Conservation (phyloP, 2,888 invertebrate genomes). For the Zele albiditarsus region DNA sequence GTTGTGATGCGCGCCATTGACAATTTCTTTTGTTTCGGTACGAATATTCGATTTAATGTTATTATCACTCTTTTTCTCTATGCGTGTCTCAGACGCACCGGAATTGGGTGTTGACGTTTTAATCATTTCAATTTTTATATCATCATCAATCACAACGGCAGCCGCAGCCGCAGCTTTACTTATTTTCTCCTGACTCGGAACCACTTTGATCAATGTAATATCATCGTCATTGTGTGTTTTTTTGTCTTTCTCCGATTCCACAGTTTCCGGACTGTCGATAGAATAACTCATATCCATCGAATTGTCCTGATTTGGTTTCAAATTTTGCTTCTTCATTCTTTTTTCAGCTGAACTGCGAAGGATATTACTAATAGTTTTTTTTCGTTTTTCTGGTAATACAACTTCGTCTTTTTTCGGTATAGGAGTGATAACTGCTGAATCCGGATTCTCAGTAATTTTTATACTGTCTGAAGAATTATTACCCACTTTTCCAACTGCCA, state of each 20-base stretch:
- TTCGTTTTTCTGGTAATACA: conserved; percentile 61
- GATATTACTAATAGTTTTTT: conserved; percentile 69
- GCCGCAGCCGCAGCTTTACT: conserved; percentile 9
- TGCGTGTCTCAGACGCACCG: conserved; percentile 53
- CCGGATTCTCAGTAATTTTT: conserved; percentile 70
- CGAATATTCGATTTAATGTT: conserved; percentile 46
- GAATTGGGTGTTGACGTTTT: conserved; percentile 59
- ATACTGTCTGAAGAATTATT: conserved; percentile 64
- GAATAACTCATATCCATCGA: conserved; percentile 63
- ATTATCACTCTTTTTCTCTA: conserved; percentile 53
- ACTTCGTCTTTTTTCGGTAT: conserved; percentile 68
- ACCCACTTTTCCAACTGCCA: conserved; percentile 61
- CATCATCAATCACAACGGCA: conserved; percentile 59
- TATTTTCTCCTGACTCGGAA: conserved; percentile 65
- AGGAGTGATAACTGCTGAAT: conserved; percentile 71
- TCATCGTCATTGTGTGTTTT: conserved; percentile 69
- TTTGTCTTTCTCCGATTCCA: conserved; percentile 68
- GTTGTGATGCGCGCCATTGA: conserved; percentile 45
- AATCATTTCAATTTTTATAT: conserved; percentile 70
- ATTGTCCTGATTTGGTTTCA: conserved; percentile 65
- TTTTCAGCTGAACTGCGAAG: conserved; percentile 65
- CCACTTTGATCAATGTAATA: conserved; percentile 70
- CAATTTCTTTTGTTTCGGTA: conserved; percentile 25
- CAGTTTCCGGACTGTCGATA: conserved; percentile 64
- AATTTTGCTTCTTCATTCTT: conserved; percentile 64